Base-by-base conservation (phyloP, 2,113 vertebrate genomes). In the Scalopus aquaticus region DNA sequence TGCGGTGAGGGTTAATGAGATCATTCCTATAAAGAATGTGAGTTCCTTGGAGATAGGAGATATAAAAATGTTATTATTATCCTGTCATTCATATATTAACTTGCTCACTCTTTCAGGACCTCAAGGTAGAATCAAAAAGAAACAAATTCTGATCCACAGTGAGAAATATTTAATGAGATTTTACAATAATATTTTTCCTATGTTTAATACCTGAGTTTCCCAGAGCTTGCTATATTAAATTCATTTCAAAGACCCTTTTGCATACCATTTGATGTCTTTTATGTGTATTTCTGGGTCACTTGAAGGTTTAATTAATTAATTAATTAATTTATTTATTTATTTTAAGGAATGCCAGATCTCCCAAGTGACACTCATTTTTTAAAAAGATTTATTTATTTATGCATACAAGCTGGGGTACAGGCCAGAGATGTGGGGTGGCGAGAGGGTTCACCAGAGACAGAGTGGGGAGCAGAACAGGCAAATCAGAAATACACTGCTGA, bases 151-250 rank as follows among this genome's bases (percentile, higher is more conserved):
- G 32, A 83, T 93, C 85, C 51, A 72, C 60, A 87, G 96, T 96
- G 79, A 97, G 93, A 96, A 96, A 94, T 96, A 92, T 81, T 96
- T 95, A 97, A 97, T 95, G 85, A 97, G 89, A 94, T 90, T 72
- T 85, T 20, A 4, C 69, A 65, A 85, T 10, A 24, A 35, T 19
- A 26, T 62, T 90, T 96, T 97, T 94, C 35, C 51, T 30, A 91
- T 86, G 72, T 86, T 97, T 91, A 95, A 96, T 95, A 90, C 17
- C 64, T n/a, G 0, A 88, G 91, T 32, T 93, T 94, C 42, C 90
- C 42, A 95, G 58, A 39, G 26, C 10, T 96, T 96, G 15, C 5
- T 97, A 95, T 93, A 83, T 94, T 95, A 95, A 91, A 56, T 93
- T 97, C 80, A 92, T 89, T 96, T 92, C 95, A 95, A 93, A 96